Evolutionary conservation across 2,888 invertebrate genomes (phyloP), one percentile per base, ranked within the genome.

Genomic region (Microctonus brassicae): DNA sequence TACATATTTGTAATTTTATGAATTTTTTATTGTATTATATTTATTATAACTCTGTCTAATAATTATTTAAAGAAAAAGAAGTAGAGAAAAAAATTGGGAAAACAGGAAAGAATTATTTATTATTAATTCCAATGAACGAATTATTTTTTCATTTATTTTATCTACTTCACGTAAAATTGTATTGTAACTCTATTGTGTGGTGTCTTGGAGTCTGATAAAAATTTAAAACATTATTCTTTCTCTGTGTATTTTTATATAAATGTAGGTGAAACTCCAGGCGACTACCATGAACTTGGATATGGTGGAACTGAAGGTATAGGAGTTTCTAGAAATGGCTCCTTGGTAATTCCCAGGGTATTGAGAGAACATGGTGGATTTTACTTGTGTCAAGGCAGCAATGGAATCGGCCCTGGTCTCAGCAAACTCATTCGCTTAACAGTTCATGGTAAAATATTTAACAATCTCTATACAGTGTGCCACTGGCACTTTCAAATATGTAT

Each of bases 341-440:
- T 91, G 73, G 87, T 89, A 71, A 90, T 91, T 81, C 87, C 89
- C 6, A 88, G 88, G 80, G 89, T 90, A 36, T 87, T 87, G 7
- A 88, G 90, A 62, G 90, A 90, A 72, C 90, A 91, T 74, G 89
- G 89, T 68, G 90, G 90, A 17, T 89, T 88, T 80, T 90, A 89
- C 79, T 85, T 92, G 69, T 92, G 92, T 82, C 90, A 91, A 78
- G 91, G 91, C 13, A 90, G 88, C 84, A 92, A 92, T 83, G 90
- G 90, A 20, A 90, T 92, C 69, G 91, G 91, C 0, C 89, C 90
- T 3, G 91, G 90, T 39, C 88, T 92, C 75, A 92, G 91, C 84
- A 91, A 91, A 82, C 89, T 91, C 72, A 90, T 92, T 63, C 90
- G 90, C 68, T 87, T 92, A 73, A 90, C 89, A 47, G 92, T 92